phyloP scores from a whole-genome alignment of 2,113 vertebrate species.

The Pycnonotus jocosus region DNA sequence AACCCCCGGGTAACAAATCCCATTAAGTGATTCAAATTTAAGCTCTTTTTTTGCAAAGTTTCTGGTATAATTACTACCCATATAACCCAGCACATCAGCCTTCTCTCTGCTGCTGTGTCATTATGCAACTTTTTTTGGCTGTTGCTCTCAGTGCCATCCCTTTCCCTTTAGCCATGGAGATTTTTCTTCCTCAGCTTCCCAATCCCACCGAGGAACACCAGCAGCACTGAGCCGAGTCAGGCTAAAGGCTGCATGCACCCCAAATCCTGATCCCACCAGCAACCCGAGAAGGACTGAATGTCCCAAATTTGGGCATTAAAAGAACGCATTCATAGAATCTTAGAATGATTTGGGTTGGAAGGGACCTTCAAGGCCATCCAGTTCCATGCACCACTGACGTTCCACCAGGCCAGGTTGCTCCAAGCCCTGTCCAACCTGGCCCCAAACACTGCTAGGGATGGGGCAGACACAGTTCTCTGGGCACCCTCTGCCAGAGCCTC shows the following conservation, averaged over 20 bases:
- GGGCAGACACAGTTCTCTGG: not conserved
- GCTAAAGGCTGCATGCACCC: fast-evolving
- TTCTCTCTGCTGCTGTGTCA: not conserved
- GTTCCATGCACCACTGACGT: not conserved
- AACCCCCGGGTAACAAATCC: not conserved
- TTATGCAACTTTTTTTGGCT: not conserved
- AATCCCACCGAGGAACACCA: fast-evolving
- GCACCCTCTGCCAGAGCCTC: not conserved
- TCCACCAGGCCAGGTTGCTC: not conserved
- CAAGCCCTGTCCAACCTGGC: not conserved
- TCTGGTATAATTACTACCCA: not conserved
- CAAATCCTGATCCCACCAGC: not conserved
- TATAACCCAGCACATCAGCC: not conserved
- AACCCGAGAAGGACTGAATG: not conserved
- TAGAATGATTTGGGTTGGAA: not conserved
- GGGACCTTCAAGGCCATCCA: not conserved
- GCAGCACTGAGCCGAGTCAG: not conserved
- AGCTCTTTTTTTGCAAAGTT: not conserved
- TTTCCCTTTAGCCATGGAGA: not conserved
- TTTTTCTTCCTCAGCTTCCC: not conserved
- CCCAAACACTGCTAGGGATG: not conserved
- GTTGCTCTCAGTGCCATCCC: not conserved
- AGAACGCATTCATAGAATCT: not conserved
- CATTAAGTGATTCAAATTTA: not conserved
- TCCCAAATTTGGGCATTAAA: not conserved